Evolutionary conservation across 1,140 invertebrate genomes (phyloP).

Genomic region (Patella vulgata): DNA sequence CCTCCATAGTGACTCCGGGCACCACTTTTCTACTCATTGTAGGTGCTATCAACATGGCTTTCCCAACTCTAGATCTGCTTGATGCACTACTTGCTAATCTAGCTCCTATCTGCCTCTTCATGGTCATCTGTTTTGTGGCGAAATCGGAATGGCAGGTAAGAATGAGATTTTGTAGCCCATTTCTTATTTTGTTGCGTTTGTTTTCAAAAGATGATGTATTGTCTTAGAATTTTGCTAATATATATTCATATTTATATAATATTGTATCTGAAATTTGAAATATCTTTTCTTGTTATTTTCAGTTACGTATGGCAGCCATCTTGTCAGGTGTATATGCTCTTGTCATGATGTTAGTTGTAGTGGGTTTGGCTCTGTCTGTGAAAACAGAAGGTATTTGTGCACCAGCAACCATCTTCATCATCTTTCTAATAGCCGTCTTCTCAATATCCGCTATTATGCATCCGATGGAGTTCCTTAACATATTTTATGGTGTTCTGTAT

Average conservation of each 20-base stretch:
- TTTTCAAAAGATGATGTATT: too few species aligned
- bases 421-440: slow-evolving; percentile 65
- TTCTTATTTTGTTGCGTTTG: neutral
- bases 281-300: slow-evolving; percentile 3
- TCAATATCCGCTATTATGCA: slow-evolving; percentile 81
- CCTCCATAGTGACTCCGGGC: slow-evolving; percentile 74
- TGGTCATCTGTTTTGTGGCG: slow-evolving; percentile 68
- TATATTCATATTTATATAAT: too few species aligned
- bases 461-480: slow-evolving; percentile 81
- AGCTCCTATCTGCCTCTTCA: slow-evolving; percentile 69
- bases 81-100: slow-evolving; percentile 69
- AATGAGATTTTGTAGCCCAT: neutral
- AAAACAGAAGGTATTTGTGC: slow-evolving; percentile 59
- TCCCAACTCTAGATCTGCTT: slow-evolving; percentile 66
- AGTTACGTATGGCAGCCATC: slow-evolving; percentile 56
- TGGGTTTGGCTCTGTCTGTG: slow-evolving; percentile 60
- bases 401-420: slow-evolving; percentile 62
- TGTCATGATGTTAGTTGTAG: slow-evolving; percentile 64
- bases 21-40: slow-evolving; percentile 76
- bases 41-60: slow-evolving; percentile 73
- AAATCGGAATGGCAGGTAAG: slow-evolving; percentile 69
- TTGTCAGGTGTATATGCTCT: slow-evolving; percentile 57
- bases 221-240: too few species aligned
- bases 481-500: slow-evolving; percentile 83
- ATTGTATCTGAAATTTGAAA: too few species aligned